Conservation (phyloP, 2,888 invertebrate genomes). For the Isoperla grammatica region DNA sequence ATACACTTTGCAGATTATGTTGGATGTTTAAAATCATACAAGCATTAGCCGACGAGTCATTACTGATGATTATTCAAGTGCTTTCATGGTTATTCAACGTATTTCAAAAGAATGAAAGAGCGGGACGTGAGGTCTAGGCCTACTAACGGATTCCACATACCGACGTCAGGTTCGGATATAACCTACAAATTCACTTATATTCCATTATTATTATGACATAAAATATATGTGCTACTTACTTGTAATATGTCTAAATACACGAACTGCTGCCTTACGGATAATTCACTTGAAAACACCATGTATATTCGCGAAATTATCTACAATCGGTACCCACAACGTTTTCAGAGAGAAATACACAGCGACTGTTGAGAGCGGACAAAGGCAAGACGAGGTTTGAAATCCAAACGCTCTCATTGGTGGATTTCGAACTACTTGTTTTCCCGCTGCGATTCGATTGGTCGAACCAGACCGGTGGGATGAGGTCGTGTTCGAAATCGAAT, state of each 20-base stretch:
- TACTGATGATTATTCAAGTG: neutral
- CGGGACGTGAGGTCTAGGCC: neutral
- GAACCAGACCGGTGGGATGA: constrained; percentile 7
- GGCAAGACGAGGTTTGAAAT: constrained; percentile 53
- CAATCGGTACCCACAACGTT: neutral
- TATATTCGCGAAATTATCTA: neutral
- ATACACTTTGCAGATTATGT: neutral
- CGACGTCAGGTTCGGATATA: constrained; percentile 8
- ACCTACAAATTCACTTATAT: constrained; percentile 9
- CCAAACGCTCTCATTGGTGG: constrained; percentile 48
- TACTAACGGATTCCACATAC: neutral
- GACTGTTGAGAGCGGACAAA: constrained; percentile 41
- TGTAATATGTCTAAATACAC: neutral
- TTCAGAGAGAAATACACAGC: neutral
- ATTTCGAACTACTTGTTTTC: constrained; percentile 49
- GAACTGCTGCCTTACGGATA: neutral
- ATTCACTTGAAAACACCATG: constrained; percentile 13
- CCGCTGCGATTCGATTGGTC: constrained; percentile 45
- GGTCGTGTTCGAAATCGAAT: constrained; percentile 22
- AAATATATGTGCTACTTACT: neutral
- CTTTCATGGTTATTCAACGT: neutral
- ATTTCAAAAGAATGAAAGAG: constrained; percentile 2
- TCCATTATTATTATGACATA: neutral
- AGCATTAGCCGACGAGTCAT: neutral
- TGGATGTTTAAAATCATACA: too few relatives aligned